These are phyloP conservation scores for Rhinichthys osculus DNA, from an alignment of 2,797 vertebrate species.

Conservation along the genomic window DNA sequence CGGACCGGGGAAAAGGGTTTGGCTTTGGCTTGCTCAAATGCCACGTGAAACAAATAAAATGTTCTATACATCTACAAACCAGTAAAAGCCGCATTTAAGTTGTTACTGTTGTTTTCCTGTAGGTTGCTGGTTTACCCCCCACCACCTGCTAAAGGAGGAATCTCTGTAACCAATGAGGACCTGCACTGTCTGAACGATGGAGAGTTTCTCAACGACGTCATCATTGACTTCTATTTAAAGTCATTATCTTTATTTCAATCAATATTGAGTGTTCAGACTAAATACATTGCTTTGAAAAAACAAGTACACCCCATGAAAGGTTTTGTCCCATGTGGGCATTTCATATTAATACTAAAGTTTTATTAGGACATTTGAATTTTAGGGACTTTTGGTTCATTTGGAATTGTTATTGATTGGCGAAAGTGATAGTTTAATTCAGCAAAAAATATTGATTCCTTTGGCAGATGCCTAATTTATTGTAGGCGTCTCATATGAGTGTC, in stretches of 20 bases:
- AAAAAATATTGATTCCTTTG: too few relatives aligned
- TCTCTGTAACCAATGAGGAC: slow-evolving; percentile 97
- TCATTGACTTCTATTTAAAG: slow-evolving; percentile 99
- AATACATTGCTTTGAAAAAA: not conserved
- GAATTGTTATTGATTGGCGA: not conserved
- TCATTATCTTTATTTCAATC: slow-evolving; percentile 73
- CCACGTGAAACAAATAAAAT: not conserved
- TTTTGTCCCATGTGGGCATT: not conserved
- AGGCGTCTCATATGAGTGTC: too few relatives aligned
- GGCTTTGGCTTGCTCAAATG: not conserved
- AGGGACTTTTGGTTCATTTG: not conserved
- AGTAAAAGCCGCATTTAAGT: not conserved
- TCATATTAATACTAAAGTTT: not conserved
- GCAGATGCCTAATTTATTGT: too few relatives aligned
- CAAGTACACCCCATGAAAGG: not conserved
- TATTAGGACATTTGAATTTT: not conserved
- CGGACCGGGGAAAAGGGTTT: not conserved
- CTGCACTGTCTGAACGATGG: slow-evolving; percentile 97
- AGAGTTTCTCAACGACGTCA: slow-evolving; percentile 98
- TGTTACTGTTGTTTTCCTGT: slow-evolving; percentile 12
- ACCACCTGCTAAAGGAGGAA: slow-evolving; percentile 95
- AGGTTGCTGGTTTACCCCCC: slow-evolving; percentile 97
- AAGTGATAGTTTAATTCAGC: not conserved
- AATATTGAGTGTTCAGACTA: not conserved
- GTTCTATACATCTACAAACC: not conserved